These are phyloP conservation scores for Parapristionchus giblindavisi DNA, from an alignment of 2,888 invertebrate genomes.

Conservation along the genomic window DNA sequence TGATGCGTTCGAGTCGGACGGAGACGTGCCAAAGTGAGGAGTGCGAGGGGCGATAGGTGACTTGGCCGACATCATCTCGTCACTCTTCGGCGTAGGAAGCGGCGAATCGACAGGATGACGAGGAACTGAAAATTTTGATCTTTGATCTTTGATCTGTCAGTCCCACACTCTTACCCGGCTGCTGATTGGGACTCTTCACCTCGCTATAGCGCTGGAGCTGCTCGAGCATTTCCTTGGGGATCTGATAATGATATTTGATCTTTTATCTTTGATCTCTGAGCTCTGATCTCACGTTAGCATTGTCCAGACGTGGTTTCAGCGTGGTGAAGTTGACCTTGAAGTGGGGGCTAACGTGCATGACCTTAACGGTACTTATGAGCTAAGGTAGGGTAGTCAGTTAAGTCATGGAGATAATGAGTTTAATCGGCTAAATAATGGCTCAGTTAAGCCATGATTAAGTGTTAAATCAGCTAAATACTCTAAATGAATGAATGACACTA, in stretches of 20 bases:
- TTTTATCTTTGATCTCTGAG: background rate
- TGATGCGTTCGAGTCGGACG: background rate
- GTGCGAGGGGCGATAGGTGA: background rate
- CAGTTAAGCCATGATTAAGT: too few species aligned
- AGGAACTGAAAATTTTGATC: slow-evolving; percentile 16
- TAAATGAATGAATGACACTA: too few species aligned
- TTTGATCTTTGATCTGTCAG: background rate
- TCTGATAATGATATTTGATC: background rate
- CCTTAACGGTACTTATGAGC: background rate
- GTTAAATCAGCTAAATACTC: too few species aligned
- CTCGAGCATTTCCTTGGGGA: slow-evolving; percentile 16
- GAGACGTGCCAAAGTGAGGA: background rate
- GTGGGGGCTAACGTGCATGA: background rate
- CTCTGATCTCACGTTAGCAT: background rate
- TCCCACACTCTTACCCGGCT: slow-evolving; percentile 21
- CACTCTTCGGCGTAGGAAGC: background rate
- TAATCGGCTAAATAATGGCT: too few species aligned
- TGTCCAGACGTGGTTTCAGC: slow-evolving; percentile 25
- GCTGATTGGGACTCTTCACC: slow-evolving; percentile 24
- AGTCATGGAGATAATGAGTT: background rate
- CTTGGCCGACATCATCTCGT: background rate
- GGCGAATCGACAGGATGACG: background rate
- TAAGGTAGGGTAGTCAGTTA: too few species aligned
- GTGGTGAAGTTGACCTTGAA: slow-evolving; percentile 33
- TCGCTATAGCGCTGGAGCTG: slow-evolving; percentile 7